These are phyloP conservation scores for Halocynthia roretzi DNA, from an alignment of 23 tunicate genomes.

Conservation along the genomic window DNA sequence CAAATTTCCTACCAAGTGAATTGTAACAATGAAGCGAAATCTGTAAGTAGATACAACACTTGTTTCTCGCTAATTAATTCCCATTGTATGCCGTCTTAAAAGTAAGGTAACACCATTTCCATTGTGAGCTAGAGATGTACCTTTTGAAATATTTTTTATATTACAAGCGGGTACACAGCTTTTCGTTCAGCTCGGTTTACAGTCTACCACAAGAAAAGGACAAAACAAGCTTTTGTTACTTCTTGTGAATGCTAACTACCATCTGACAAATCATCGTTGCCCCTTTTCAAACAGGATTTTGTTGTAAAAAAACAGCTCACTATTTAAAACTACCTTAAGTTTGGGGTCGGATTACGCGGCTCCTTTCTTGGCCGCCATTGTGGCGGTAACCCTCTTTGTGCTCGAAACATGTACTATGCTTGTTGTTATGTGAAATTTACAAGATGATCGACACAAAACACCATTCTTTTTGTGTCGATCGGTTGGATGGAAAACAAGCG, in stretches of 20 bases:
- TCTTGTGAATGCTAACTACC: not conserved
- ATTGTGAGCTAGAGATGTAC: too few species aligned
- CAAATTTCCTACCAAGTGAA: too few species aligned
- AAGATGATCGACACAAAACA: constrained; percentile 25
- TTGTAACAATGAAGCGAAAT: too few species aligned
- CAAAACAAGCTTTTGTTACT: constrained; percentile 9
- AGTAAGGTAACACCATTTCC: too few species aligned
- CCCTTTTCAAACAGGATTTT: too few species aligned
- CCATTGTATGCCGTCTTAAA: too few species aligned
- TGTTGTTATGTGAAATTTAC: constrained; percentile 26
- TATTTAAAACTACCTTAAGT: not conserved
- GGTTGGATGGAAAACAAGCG: constrained; percentile 2
- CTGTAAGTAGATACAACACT: too few species aligned
- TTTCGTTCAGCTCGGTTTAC: constrained; percentile 17
- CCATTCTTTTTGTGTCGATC: not conserved
- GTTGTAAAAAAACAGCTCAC: too few species aligned
- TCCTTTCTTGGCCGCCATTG: constrained; percentile 13
- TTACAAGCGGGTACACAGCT: constrained; percentile 2
- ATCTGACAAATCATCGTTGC: constrained; percentile 3
- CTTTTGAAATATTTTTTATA: too few species aligned
- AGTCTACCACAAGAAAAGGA: not conserved
- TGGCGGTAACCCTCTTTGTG: constrained; percentile 5
- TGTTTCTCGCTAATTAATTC: too few species aligned
- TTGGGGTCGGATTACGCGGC: constrained; percentile 13
- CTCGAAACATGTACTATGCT: constrained; percentile 18